Evolutionary conservation across 2,888 invertebrate species (phyloP), one percentile per base, ranked within the genome.

Genomic region (Polyommatus iphigenia): DNA sequence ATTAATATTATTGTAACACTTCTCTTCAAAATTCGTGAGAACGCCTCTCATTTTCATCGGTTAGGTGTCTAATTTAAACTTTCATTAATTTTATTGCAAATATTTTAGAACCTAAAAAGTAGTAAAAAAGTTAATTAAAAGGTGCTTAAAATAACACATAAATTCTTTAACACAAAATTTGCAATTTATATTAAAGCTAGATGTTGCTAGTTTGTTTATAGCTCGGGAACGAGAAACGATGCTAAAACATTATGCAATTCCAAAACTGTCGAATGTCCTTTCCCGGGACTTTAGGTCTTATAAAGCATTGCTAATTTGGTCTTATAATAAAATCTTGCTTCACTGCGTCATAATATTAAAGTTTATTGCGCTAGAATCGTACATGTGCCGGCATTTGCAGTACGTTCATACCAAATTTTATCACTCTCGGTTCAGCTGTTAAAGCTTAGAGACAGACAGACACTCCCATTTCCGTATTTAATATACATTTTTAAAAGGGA

Each of bases 1-100:
- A 29, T 67, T 62, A 62, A 67, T 15, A 32, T 67, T 29, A 32
- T 67, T 67, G 67, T 67, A 67, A 67, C 67, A 67, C 67, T 62
- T 62, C 24, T 67, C 29, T 29, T 29, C 29, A 32, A 67, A 29
- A 67, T 29, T 10, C 29, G 67, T 67, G 67, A 13, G 29, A 67
- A 67, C 67, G 29, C 67, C 18, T 67, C 24, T 67, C 6, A 67
- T 67, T 67, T 67, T 29, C 13, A 32, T 32, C 5, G 67, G 24
- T 20, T 29, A 67, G 46, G 10, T 24, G 20, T 20, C 24, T 62
- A 67, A 67, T 0, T 13, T 29, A 29, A 67, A 32, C 29, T 67
- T 67, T 29, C 29, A 15, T 32, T 67, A 2, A 67, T 67, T 67
- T 67, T 29, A 67, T 67, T 32, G 67, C 67, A 15, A 29, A 32